Conservation (phyloP, 2,888 invertebrate genomes). For the Acleris holmiana region DNA sequence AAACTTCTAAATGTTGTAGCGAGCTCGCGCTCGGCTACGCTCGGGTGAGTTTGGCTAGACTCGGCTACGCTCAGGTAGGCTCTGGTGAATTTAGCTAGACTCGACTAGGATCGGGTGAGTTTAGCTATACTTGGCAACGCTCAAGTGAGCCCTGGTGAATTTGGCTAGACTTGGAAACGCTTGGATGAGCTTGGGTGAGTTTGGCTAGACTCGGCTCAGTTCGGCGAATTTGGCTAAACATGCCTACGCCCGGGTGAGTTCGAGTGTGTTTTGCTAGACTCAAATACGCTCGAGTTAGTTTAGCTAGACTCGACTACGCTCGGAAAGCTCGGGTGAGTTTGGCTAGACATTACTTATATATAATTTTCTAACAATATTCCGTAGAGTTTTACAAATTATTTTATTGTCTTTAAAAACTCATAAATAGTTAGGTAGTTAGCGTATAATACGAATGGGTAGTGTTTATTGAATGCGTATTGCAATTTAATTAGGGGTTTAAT, state of each 20-base stretch:
- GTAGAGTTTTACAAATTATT: constrained; percentile 79
- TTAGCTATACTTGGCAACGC: constrained; percentile 13
- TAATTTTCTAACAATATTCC: constrained; percentile 81
- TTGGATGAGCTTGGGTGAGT: not conserved
- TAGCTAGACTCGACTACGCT: constrained; percentile 12
- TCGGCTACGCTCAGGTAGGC: not conserved
- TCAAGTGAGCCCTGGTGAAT: constrained; percentile 2
- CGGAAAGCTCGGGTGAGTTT: constrained; percentile 34
- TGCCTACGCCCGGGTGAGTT: not conserved
- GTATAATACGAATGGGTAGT: constrained; percentile 63
- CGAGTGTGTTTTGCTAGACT: constrained; percentile 56
- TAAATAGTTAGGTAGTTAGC: constrained; percentile 67
- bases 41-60: constrained; percentile 54
- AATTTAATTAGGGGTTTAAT: constrained; percentile 64
- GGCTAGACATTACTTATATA: constrained; percentile 71
- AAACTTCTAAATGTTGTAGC: constrained; percentile 71
- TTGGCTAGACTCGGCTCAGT: constrained; percentile 55
- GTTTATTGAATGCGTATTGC: constrained; percentile 66
- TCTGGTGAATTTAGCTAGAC: not conserved
- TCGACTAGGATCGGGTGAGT: constrained; percentile 1
- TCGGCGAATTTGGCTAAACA: not conserved
- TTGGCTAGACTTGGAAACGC: constrained; percentile 56
- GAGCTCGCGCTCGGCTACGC: constrained; percentile 29
- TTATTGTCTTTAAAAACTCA: constrained; percentile 70
- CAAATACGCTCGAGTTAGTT: not conserved